A percentile compares a stretch with the other conserved stretches of the same genome.
These are phyloP conservation scores for Apomyelois bistriatella DNA, from an alignment of 2,888 invertebrate species.

Conservation along the genomic window DNA sequence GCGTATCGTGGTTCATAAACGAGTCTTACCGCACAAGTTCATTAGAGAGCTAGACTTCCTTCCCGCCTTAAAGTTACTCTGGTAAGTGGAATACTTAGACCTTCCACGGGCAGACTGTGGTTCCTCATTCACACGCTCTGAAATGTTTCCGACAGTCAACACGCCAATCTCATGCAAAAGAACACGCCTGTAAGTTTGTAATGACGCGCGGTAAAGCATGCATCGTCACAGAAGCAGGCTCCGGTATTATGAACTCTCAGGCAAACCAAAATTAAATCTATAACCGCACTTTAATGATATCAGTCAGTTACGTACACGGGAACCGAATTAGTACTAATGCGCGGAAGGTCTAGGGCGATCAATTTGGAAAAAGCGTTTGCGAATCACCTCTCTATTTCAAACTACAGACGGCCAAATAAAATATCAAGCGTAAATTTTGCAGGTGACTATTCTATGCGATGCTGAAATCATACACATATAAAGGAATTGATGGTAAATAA, in stretches of 20 bases:
- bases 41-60: slow-evolving; percentile 97
- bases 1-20: slow-evolving; percentile 59
- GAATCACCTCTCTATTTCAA: slow-evolving; percentile 49
- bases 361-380: slow-evolving; percentile 55
- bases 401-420: slow-evolving; percentile 62
- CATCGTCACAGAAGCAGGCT: slow-evolving; percentile 56
- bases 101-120: slow-evolving; percentile 89
- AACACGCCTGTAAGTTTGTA: slow-evolving; percentile 29
- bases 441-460: slow-evolving; percentile 59
- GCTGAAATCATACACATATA: slow-evolving; percentile 69
- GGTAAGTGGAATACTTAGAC: slow-evolving; percentile 91
- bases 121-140: slow-evolving; percentile 90
- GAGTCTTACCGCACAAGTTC: slow-evolving; percentile 96
- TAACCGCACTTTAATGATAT: slow-evolving; percentile 32
- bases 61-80: slow-evolving; percentile 90
- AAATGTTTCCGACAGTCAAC: slow-evolving; percentile 82
- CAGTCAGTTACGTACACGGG: slow-evolving; percentile 40
- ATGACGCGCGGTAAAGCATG: slow-evolving; percentile 35
- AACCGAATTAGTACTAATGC: slow-evolving; percentile 57
- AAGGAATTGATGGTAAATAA: slow-evolving; percentile 46
- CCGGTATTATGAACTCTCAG: slow-evolving; percentile 24
- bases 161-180: slow-evolving; percentile 52
- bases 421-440: slow-evolving; percentile 61
- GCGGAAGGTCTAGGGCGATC: slow-evolving; percentile 70
- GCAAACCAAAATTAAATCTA: slow-evolving; percentile 62